Percentiles rank a stretch among this genome's conserved stretches.
Conservation (phyloP, 2,113 vertebrate genomes). For the Falco punctatus region DNA sequence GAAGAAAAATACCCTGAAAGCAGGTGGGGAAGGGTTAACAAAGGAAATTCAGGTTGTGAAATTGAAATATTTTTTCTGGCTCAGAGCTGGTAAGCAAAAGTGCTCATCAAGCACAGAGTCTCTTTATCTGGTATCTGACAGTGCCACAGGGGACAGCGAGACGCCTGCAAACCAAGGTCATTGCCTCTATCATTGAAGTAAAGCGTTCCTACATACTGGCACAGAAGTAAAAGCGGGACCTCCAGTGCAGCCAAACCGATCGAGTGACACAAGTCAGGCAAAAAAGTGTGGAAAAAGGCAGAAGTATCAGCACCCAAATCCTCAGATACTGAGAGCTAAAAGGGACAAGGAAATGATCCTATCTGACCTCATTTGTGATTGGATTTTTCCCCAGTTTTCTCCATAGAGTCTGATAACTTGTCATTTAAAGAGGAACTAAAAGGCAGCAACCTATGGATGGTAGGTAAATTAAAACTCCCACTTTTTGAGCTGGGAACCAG, state of each 20-base stretch:
- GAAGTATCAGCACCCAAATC: neutral
- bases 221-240: neutral
- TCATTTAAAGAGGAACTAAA: neutral
- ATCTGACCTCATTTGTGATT: neutral
- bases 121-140: slow-evolving; percentile 21
- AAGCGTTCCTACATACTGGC: neutral
- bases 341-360: neutral
- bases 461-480: neutral
- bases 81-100: neutral
- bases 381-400: neutral
- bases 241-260: neutral
- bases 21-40: slow-evolving; percentile 27
- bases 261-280: neutral
- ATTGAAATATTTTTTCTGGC: neutral
- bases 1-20: neutral
- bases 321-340: neutral
- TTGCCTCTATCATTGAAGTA: neutral
- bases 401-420: neutral
- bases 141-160: neutral
- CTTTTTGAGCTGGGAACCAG: neutral
- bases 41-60: neutral
- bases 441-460: neutral
- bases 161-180: slow-evolving; percentile 39
- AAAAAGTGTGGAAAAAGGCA: neutral
- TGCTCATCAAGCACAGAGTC: neutral